Evolutionary conservation across 2,888 invertebrate genomes (phyloP), one percentile per base, ranked within the genome.

Genomic region (Oligia strigilis): DNA sequence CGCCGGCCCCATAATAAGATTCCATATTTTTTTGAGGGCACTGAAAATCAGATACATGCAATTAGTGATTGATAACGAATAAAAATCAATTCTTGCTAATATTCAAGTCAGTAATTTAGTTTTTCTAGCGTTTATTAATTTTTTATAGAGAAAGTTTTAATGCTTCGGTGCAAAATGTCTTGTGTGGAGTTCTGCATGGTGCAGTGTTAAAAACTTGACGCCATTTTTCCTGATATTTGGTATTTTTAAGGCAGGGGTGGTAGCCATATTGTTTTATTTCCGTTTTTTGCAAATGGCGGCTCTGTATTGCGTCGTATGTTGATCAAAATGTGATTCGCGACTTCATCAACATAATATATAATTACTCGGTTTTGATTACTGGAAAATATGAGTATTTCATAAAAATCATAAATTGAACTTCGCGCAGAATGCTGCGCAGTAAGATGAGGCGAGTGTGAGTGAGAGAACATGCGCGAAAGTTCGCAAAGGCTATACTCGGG

Each of bases 31-130:
- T 60, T 78, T 1, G 1, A 46, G 2, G 4, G 2, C 19, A 43
- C n/a, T 74, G 29, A 58, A 73, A 81, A 75, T 17, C 80, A 81
- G 69, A 77, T 72, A 77, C 83, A 73, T 76, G 72, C 72, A 84
- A 81, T 76, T 29, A 40, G 66, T 77, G 43, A 65, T 83, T 69
- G 62, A 70, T 86, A 70, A 78, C 73, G 72, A 81, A 84, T 77
- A 77, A 88, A 89, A 86, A 86, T 88, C 89, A 86, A 89, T 87
- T 92, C 90, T 92, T 92, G 90, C 89, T 91, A 83, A 87, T 90
- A 78, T 75, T 87, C 90, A 85, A 92, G 92, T 92, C 91, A 92
- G 87, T 92, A 89, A 88, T 88, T 82, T 90, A 90, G 86, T 87
- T 86, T 67, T 78, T 88, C 69, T 88, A 87, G 78, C 60, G 81